A percentile compares a stretch with the other conserved stretches of the same genome.
Conservation (phyloP, 2,113 vertebrate genomes). For the Amblyopsis rosae region DNA sequence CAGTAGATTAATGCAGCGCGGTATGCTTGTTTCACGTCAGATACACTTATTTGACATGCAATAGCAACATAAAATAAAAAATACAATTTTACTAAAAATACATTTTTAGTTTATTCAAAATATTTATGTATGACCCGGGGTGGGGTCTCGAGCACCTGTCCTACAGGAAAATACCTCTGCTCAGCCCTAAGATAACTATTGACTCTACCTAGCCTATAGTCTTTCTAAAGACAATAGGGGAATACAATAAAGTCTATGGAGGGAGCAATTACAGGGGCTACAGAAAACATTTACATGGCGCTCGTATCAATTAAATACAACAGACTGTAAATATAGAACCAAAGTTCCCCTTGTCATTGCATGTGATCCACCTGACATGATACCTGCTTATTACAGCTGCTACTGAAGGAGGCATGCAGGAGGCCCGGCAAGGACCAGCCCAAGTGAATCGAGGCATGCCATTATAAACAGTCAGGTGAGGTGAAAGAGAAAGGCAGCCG, state of each 20-base stretch:
- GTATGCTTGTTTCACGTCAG: too few relatives aligned
- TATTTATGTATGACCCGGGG: too few relatives aligned
- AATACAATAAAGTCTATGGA: constrained; percentile 4
- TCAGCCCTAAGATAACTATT: too few relatives aligned
- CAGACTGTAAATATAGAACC: constrained; percentile 17
- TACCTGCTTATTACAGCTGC: constrained; percentile 40
- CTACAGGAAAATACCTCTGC: background rate
- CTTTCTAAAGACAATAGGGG: constrained; percentile 13
- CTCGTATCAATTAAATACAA: constrained; percentile 21
- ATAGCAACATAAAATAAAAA: too few relatives aligned
- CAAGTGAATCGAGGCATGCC: constrained; percentile 13
- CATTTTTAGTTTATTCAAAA: too few relatives aligned
- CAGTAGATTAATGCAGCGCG: too few relatives aligned
- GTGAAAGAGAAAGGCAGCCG: constrained; percentile 68
- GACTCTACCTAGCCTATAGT: background rate
- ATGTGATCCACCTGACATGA: constrained; percentile 41
- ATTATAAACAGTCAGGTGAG: constrained; percentile 57
- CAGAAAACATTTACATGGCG: constrained; percentile 29
- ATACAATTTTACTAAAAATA: too few relatives aligned
- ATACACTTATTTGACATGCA: too few relatives aligned
- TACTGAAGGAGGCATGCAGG: constrained; percentile 13
- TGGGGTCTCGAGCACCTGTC: too few relatives aligned
- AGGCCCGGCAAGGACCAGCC: constrained; percentile 22
- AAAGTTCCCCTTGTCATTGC: constrained; percentile 34
- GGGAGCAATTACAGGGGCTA: constrained; percentile 39